Percentiles rank a stretch among this genome's conserved stretches.
These are phyloP conservation scores for Kryptolebias ocellatus DNA, from an alignment of 2,797 vertebrate genomes.

Conservation along the genomic window DNA sequence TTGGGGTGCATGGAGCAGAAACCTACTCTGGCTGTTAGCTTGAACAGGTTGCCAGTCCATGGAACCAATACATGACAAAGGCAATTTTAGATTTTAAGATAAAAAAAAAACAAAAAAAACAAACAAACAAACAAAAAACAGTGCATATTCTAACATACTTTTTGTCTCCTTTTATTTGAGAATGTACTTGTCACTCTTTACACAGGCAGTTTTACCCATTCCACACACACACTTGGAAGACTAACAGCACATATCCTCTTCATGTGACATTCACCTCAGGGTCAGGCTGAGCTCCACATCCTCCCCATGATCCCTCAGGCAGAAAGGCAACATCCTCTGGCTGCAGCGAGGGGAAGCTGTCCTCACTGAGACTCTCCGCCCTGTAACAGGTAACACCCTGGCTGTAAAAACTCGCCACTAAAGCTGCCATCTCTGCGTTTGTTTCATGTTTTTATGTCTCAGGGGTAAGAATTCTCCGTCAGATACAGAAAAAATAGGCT, in stretches of 20 bases:
- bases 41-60: too few species aligned
- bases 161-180: too few species aligned
- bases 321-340: slow-evolving; percentile 71
- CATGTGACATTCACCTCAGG: slow-evolving; percentile 66
- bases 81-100: too few species aligned
- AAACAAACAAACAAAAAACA: too few species aligned
- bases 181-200: too few species aligned
- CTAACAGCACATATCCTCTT: slow-evolving; percentile 72
- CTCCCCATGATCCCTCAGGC: slow-evolving; percentile 60
- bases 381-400: slow-evolving; percentile 69
- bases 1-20: too few species aligned
- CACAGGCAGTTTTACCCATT: too few species aligned
- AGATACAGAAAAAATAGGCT: slow-evolving; percentile 2
- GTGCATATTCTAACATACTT: too few species aligned
- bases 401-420: not conserved
- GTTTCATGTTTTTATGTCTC: not conserved
- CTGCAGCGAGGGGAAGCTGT: slow-evolving; percentile 54
- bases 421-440: not conserved
- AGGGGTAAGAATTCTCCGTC: not conserved
- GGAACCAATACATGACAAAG: too few species aligned
- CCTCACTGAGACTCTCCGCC: slow-evolving; percentile 57
- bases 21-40: too few species aligned
- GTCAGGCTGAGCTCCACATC: slow-evolving; percentile 60
- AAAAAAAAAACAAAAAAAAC: too few species aligned
- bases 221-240: slow-evolving; percentile 24